These are phyloP conservation scores for Synanthedon tipuliformis DNA, from an alignment of 2,888 invertebrate species.

Conservation along the genomic window DNA sequence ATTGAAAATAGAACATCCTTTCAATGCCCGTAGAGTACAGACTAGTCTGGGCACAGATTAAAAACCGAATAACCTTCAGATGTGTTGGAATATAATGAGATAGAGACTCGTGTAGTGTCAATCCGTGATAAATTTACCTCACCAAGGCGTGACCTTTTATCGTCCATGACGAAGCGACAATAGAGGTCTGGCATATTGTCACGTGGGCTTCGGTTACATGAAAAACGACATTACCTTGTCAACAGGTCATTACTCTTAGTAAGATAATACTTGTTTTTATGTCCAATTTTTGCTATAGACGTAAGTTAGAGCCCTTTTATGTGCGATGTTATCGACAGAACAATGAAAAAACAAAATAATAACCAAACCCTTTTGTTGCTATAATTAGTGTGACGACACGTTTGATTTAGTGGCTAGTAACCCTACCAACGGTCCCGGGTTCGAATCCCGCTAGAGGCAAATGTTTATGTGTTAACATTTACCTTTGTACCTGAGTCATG, in stretches of 20 bases:
- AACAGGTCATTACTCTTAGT: slow-evolving; percentile 16
- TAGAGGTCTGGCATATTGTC: slow-evolving; percentile 10
- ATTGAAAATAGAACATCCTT: too few species aligned
- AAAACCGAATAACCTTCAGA: slow-evolving; percentile 5
- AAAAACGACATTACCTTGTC: slow-evolving; percentile 7
- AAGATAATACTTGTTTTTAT: slow-evolving; percentile 21
- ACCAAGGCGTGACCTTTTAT: slow-evolving; percentile 20
- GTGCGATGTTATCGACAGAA: too few species aligned
- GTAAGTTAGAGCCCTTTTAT: not conserved
- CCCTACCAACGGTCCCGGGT: too few species aligned
- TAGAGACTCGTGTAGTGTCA: slow-evolving; percentile 23
- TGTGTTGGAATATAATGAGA: slow-evolving; percentile 7
- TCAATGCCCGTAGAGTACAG: too few species aligned
- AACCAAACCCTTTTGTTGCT: too few species aligned
- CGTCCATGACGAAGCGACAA: slow-evolving; percentile 26
- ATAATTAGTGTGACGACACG: too few species aligned
- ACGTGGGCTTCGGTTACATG: slow-evolving; percentile 13
- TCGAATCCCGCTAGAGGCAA: too few species aligned
- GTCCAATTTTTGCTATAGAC: not conserved
- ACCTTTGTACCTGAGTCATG: too few species aligned
- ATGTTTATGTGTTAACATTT: too few species aligned
- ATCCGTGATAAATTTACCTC: slow-evolving; percentile 26
- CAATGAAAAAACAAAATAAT: too few species aligned
- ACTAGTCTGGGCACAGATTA: too few species aligned
- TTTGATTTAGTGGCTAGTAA: too few species aligned